Percentiles rank a stretch among this genome's conserved stretches.
These are phyloP conservation scores for Margarornis squamiger DNA, from an alignment of 2,797 vertebrate genomes.

Conservation along the genomic window DNA sequence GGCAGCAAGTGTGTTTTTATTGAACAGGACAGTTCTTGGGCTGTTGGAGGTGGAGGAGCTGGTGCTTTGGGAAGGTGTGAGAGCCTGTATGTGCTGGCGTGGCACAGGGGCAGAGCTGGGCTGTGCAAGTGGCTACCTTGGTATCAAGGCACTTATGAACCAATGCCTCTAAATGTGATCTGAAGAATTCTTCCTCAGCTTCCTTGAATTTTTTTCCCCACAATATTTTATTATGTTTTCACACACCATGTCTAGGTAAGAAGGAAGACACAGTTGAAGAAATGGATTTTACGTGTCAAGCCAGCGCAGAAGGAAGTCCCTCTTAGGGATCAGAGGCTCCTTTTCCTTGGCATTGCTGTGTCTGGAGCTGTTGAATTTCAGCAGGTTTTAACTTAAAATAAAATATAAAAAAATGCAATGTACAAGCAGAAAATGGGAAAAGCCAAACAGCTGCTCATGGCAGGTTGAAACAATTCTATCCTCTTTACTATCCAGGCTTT, in stretches of 20 bases:
- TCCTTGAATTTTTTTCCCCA: background rate
- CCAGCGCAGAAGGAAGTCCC: background rate
- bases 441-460: background rate
- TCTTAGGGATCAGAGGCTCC: background rate
- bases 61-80: background rate
- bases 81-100: fast-evolving
- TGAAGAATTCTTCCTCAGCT: constrained; percentile 4
- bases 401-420: background rate
- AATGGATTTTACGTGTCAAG: constrained; percentile 40
- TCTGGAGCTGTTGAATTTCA: background rate
- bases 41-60: background rate
- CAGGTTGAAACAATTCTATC: background rate
- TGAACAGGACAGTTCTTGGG: background rate
- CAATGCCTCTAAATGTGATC: background rate
- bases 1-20: background rate
- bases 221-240: constrained; percentile 31
- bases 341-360: constrained; percentile 9
- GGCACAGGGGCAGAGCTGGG: background rate
- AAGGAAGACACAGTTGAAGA: constrained; percentile 3
- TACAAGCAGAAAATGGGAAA: background rate
- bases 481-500: background rate
- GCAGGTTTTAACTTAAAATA: constrained; percentile 1
- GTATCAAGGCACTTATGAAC: background rate
- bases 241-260: background rate
- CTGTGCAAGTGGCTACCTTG: background rate